phyloP scores from a whole-genome alignment of 1,140 invertebrate genomes.

The Leptinotarsa defecta region DNA sequence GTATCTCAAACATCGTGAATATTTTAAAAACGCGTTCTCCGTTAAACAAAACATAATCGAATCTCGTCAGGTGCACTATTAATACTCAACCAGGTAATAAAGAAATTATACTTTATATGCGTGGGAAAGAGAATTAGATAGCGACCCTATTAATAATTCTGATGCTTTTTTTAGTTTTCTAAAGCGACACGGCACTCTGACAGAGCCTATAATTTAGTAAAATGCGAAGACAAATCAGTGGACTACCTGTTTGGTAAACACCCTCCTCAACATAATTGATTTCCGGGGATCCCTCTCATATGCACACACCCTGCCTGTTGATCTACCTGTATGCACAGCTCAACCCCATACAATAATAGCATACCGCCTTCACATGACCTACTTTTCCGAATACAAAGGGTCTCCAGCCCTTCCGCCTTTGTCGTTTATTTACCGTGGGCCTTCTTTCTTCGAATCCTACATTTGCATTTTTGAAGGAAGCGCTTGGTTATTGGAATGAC shows the following conservation, averaged over 20 bases:
- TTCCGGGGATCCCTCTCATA: constrained; percentile 17
- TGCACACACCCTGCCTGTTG: constrained; percentile 18
- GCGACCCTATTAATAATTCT: constrained; percentile 5
- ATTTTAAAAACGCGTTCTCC: no score
- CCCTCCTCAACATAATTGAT: constrained; percentile 23
- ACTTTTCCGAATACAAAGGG: constrained; percentile 12
- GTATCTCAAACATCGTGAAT: no score
- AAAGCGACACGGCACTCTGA: constrained; percentile 13
- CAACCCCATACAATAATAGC: constrained; percentile 18
- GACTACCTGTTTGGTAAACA: constrained; percentile 19
- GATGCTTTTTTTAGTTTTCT: neutral
- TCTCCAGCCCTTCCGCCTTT: constrained; percentile 16
- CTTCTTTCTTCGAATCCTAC: neutral
- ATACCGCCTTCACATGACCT: constrained; percentile 23
- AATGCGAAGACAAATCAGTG: constrained; percentile 23
- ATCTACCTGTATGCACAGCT: constrained; percentile 23
- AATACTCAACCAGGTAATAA: neutral
- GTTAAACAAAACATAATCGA: neutral
- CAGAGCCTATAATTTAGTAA: constrained; percentile 25
- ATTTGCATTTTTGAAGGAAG: constrained; percentile 10
- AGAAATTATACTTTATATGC: constrained; percentile 15
- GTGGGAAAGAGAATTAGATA: constrained; percentile 18
- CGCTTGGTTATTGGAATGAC: neutral
- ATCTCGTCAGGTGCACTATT: neutral
- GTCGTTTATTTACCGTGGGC: constrained; percentile 4